phyloP scores from a whole-genome alignment of 2,113 vertebrate genomes.

The Murina feae region DNA sequence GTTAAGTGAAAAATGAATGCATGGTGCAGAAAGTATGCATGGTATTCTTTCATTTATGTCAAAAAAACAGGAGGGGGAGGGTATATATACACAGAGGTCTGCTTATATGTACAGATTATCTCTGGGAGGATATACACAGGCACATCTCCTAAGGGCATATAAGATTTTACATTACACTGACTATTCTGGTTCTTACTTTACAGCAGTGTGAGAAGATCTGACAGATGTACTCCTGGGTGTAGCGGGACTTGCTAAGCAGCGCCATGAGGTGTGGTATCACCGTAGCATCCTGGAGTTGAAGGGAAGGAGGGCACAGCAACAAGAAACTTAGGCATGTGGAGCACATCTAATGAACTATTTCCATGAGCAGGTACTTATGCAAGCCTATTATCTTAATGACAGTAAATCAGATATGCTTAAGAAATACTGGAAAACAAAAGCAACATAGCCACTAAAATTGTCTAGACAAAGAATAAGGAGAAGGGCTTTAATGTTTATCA shows the following conservation, averaged over 20 bases:
- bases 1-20: neutral
- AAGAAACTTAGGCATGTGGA: slow-evolving; percentile 27
- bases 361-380: neutral
- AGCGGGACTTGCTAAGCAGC: slow-evolving; percentile 92
- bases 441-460: neutral
- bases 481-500: neutral
- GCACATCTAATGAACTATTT: neutral
- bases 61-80: neutral
- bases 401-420: slow-evolving; percentile 1
- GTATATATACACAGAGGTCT: neutral
- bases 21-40: neutral
- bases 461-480: neutral
- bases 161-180: slow-evolving; percentile 30
- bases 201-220: slow-evolving; percentile 99
- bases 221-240: slow-evolving; percentile 97
- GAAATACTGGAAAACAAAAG: slow-evolving; percentile 11
- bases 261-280: slow-evolving; percentile 98
- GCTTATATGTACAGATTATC: neutral
- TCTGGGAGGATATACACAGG: neutral
- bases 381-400: neutral
- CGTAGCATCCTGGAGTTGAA: slow-evolving; percentile 88
- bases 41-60: neutral
- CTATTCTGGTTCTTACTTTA: slow-evolving; percentile 89
- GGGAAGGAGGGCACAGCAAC: slow-evolving; percentile 60
- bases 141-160: neutral